These are phyloP conservation scores for Brachyalestes nurse DNA, from an alignment of 2,797 vertebrate genomes.

Conservation along the genomic window DNA sequence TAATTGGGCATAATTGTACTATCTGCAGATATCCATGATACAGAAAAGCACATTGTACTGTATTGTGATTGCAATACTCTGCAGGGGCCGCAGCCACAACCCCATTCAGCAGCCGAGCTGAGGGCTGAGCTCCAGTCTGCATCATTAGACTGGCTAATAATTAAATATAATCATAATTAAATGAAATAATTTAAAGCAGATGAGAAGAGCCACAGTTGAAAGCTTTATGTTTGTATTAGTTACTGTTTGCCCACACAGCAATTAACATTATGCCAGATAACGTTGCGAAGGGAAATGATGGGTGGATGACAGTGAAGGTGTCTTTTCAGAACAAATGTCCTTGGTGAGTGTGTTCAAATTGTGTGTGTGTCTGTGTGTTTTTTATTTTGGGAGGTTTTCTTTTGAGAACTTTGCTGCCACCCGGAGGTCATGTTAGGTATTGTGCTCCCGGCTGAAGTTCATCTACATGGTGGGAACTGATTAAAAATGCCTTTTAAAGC, in stretches of 20 bases:
- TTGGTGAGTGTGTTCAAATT: slow-evolving; percentile 12
- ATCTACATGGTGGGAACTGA: slow-evolving; percentile 69
- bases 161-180: neutral
- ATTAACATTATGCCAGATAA: slow-evolving; percentile 17
- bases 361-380: slow-evolving; percentile 10
- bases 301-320: neutral
- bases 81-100: neutral
- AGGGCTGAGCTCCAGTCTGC: neutral
- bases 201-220: neutral
- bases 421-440: slow-evolving; percentile 61
- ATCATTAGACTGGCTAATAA: neutral
- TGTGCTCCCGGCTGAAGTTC: slow-evolving; percentile 62
- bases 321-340: neutral
- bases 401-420: slow-evolving; percentile 73
- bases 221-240: neutral
- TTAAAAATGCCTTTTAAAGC: slow-evolving; percentile 77
- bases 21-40: too few species aligned
- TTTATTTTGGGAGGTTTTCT: neutral
- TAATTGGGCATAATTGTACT: too few species aligned
- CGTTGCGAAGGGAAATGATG: neutral
- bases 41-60: too few species aligned
- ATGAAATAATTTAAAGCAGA: neutral
- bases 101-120: neutral
- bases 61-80: neutral
- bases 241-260: neutral